Conservation (phyloP, 2,888 invertebrate genomes). For the Salticus scenicus region DNA sequence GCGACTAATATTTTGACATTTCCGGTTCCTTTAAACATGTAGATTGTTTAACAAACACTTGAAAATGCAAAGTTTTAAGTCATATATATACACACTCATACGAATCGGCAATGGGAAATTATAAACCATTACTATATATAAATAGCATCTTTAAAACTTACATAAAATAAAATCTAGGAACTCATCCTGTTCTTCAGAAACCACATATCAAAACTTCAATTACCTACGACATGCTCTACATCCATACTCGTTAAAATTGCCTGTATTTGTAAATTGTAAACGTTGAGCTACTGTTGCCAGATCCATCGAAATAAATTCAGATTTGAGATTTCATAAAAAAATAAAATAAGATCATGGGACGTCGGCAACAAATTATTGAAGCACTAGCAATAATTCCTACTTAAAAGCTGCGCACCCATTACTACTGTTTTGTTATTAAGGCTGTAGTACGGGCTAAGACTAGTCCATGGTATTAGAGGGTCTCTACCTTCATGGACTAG, state of each 20-base stretch:
- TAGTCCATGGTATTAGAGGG: no score
- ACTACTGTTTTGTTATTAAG: no score
- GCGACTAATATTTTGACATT: background rate
- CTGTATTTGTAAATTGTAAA: conserved; percentile 1
- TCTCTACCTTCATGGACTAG: no score
- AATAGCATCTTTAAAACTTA: background rate
- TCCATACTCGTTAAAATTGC: background rate
- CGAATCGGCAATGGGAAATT: background rate
- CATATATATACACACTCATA: background rate
- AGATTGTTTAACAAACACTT: background rate
- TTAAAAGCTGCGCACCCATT: no score
- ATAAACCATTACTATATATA: background rate
- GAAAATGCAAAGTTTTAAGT: background rate
- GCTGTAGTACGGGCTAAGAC: no score
- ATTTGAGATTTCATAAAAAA: no score
- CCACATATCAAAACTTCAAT: background rate
- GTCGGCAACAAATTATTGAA: no score
- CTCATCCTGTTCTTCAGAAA: background rate
- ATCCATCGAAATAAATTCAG: background rate
- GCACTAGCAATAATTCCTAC: no score
- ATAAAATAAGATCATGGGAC: no score
- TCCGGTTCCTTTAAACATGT: background rate
- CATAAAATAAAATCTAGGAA: background rate
- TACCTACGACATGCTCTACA: background rate
- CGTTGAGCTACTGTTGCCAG: background rate